A percentile compares a stretch with the other conserved stretches of the same genome.
Evolutionary conservation across 2,888 invertebrate species (phyloP).

Genomic region (Melieria crassipennis): DNA sequence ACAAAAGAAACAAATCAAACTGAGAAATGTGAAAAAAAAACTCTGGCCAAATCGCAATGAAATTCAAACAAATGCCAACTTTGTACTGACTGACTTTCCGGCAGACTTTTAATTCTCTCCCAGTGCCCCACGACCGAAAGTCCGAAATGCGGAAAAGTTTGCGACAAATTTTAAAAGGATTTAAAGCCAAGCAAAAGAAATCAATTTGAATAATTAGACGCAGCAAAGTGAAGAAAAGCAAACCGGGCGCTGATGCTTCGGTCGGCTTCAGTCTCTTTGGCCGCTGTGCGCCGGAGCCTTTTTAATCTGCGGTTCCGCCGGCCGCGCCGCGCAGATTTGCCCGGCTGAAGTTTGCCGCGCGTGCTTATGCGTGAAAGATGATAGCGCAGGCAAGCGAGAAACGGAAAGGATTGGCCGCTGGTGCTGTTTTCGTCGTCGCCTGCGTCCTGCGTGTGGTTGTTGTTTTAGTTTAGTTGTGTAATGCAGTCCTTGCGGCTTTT

Average conservation of each 20-base stretch:
- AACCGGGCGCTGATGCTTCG: slow-evolving; percentile 10
- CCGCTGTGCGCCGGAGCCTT: neutral
- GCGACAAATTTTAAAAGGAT: neutral
- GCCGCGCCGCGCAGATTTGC: too few species aligned
- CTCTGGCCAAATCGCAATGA: too few species aligned
- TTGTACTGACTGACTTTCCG: too few species aligned
- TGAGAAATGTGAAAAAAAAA: too few species aligned
- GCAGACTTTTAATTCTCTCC: too few species aligned
- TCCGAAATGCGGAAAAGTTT: neutral
- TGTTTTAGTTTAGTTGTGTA: neutral
- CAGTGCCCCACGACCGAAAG: too few species aligned
- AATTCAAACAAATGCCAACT: too few species aligned
- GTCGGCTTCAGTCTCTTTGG: neutral
- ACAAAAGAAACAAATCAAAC: too few species aligned
- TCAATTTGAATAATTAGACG: slow-evolving; percentile 31
- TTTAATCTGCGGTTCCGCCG: too few species aligned
- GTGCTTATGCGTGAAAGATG: slow-evolving; percentile 28
- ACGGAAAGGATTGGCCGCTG: neutral
- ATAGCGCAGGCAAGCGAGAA: slow-evolving; percentile 9
- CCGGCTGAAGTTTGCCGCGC: neutral
- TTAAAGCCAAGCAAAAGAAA: slow-evolving; percentile 13
- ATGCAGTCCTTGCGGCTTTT: slow-evolving; percentile 6
- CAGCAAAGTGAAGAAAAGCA: slow-evolving; percentile 8
- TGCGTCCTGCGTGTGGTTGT: too few species aligned
- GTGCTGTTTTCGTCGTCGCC: too few species aligned